Conservation (phyloP, 2,113 vertebrate genomes). For the Osmerus eperlanus region DNA sequence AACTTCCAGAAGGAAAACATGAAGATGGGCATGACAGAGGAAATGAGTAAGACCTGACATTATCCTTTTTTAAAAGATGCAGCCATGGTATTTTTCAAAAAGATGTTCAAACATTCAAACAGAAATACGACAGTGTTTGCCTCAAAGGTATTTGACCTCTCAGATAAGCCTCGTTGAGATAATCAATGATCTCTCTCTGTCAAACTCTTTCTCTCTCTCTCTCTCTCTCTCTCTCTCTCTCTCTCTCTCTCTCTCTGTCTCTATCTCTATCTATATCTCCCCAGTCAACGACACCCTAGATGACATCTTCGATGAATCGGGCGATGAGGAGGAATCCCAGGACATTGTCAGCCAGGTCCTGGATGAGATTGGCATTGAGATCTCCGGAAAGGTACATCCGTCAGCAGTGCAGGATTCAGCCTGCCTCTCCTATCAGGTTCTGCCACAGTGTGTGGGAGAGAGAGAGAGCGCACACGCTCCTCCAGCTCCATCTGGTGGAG, state of each 20-base stretch:
- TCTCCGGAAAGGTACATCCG: conserved; percentile 86
- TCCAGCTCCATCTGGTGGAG: conserved; percentile 39
- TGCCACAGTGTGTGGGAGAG: background rate
- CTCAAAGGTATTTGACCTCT: background rate
- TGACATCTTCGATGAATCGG: conserved; percentile 94
- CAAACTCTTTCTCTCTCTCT: background rate
- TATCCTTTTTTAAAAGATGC: background rate
- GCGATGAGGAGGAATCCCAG: conserved; percentile 96
- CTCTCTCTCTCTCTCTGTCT: background rate
- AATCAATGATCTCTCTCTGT: background rate
- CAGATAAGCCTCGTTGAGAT: background rate
- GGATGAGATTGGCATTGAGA: conserved; percentile 98
- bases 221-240: background rate
- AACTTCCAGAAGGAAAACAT: conserved; percentile 98
- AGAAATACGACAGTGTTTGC: conserved; percentile 1
- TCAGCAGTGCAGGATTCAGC: conserved; percentile 38
- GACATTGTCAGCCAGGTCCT: conserved; percentile 97
- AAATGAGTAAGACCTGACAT: conserved; percentile 84
- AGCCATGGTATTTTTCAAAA: background rate
- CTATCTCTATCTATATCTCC: conserved; percentile 11
- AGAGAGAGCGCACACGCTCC: background rate
- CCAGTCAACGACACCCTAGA: conserved; percentile 91
- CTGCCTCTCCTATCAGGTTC: conserved; percentile 10
- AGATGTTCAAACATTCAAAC: conserved; percentile 22
- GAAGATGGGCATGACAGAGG: conserved; percentile 98